Conservation (phyloP, 2,113 vertebrate species). For the Eudyptes chrysolophus region DNA sequence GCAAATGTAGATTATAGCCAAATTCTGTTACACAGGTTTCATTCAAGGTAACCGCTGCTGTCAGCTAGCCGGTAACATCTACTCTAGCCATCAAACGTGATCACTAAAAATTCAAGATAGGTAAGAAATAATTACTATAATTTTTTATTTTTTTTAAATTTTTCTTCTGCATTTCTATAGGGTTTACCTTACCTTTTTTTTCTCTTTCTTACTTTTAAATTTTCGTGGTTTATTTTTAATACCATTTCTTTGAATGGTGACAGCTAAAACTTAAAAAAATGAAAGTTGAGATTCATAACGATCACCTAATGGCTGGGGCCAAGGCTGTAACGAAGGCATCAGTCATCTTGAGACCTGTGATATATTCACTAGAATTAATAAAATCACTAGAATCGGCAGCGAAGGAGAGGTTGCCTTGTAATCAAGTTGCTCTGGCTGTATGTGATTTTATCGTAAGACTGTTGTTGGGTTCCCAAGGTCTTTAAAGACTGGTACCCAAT, state of each 20-base stretch:
- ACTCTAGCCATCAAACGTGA: not conserved
- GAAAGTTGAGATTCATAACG: not conserved
- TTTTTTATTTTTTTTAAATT: not conserved
- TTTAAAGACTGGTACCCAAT: not conserved
- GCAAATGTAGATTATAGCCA: not conserved
- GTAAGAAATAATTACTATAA: not conserved
- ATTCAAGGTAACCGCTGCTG: not conserved
- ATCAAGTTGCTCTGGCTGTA: not conserved
- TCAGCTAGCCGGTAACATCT: not conserved
- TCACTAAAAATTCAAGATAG: not conserved
- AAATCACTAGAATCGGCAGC: not conserved
- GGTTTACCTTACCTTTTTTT: not conserved
- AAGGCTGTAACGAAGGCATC: conserved; percentile 12
- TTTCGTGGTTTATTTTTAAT: not conserved
- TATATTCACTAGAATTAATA: not conserved
- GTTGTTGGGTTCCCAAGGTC: not conserved
- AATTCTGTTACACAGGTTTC: not conserved
- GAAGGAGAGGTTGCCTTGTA: not conserved
- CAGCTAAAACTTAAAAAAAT: not conserved
- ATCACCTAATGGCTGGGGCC: not conserved
- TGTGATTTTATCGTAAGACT: not conserved
- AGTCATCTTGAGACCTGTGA: not conserved
- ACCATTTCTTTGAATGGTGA: not conserved
- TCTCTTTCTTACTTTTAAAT: not conserved
- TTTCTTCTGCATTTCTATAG: not conserved